These are phyloP conservation scores for Gallinago undulata DNA, from an alignment of 2,113 vertebrate genomes.

Conservation along the genomic window DNA sequence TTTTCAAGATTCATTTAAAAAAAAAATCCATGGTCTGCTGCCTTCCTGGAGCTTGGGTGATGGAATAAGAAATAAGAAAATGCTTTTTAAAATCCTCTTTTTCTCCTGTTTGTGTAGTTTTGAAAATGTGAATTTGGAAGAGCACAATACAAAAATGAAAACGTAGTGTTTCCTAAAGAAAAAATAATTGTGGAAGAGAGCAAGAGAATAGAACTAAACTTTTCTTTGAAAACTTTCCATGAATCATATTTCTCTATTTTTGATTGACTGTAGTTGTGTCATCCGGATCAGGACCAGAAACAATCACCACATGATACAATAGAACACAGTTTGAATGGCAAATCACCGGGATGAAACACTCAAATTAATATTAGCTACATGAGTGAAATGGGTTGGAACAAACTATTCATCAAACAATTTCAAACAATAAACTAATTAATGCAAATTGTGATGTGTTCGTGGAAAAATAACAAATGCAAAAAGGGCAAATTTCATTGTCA, in stretches of 20 bases:
- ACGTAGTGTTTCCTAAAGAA: not conserved
- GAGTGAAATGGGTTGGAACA: conserved; percentile 48
- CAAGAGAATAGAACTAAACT: not conserved
- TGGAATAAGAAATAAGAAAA: no score
- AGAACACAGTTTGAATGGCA: not conserved
- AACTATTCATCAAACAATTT: conserved; percentile 55
- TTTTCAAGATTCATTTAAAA: not conserved
- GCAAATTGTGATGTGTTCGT: conserved; percentile 41
- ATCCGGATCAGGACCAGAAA: not conserved
- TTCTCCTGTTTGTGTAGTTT: not conserved
- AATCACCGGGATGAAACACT: conserved; percentile 5
- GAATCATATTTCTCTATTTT: not conserved
- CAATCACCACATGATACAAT: not conserved
- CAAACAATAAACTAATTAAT: conserved; percentile 64
- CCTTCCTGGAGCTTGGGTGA: no score
- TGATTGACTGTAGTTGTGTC: not conserved
- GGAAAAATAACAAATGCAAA: conserved; percentile 49
- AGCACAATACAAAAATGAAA: not conserved
- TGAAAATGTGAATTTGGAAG: not conserved
- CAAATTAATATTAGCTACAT: conserved; percentile 53
- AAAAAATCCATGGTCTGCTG: no score
- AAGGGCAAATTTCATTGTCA: conserved; percentile 40
- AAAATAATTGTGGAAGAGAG: not conserved
- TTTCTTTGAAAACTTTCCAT: not conserved
- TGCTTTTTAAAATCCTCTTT: not conserved